Evolutionary conservation across 1,140 invertebrate species (phyloP).

Genomic region (Drosophila yakuba): DNA sequence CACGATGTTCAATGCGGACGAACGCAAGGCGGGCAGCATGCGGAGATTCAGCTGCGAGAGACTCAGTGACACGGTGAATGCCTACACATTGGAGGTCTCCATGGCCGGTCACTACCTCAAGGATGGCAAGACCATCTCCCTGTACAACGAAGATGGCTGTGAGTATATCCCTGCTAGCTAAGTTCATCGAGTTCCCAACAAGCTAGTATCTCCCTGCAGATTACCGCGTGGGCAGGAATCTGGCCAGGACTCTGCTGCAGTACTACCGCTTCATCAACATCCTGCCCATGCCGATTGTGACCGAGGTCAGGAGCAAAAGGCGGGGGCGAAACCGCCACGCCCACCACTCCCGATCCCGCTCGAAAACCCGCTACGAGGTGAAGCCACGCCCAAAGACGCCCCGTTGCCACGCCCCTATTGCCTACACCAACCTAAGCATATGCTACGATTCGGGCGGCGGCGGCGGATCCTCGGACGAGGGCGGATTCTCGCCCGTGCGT

Average conservation of each 20-base stretch:
- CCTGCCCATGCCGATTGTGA: constrained; percentile 87
- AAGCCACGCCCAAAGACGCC: constrained; percentile 86
- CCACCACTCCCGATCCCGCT: constrained; percentile 85
- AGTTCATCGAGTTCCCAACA: neutral
- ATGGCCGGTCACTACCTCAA: constrained; percentile 92
- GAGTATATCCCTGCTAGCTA: constrained; percentile 68
- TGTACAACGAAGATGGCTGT: constrained; percentile 96
- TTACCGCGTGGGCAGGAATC: constrained; percentile 90
- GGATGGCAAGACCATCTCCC: constrained; percentile 88
- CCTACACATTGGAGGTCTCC: constrained; percentile 94
- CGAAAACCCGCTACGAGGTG: constrained; percentile 85
- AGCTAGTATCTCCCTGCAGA: constrained; percentile 62
- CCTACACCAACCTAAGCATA: constrained; percentile 87
- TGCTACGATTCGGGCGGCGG: constrained; percentile 85
- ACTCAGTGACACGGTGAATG: constrained; percentile 91
- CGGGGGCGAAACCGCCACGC: constrained; percentile 81
- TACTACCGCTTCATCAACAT: constrained; percentile 92
- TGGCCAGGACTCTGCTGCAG: constrained; percentile 91
- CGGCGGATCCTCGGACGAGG: constrained; percentile 84
- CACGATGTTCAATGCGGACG: constrained; percentile 96
- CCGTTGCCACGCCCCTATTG: constrained; percentile 86
- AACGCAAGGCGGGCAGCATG: constrained; percentile 93
- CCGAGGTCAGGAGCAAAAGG: constrained; percentile 85
- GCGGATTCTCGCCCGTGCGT: constrained; percentile 71
- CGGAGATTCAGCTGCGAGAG: constrained; percentile 90